Evolutionary conservation across 2,113 vertebrate genomes (phyloP).

Genomic region (Panurus biarmicus): DNA sequence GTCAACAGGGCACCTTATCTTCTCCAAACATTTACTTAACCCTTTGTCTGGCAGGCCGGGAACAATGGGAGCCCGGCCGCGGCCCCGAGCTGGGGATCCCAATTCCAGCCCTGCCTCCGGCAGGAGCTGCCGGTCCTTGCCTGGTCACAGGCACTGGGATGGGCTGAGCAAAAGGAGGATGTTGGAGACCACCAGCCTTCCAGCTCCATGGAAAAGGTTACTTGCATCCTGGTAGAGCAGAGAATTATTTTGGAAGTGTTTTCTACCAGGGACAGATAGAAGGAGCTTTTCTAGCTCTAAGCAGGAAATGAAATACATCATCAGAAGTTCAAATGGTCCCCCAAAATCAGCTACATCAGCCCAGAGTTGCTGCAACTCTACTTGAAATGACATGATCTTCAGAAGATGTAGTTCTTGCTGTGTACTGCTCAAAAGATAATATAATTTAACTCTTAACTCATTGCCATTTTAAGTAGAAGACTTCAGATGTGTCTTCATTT

Average conservation of each 20-base stretch:
- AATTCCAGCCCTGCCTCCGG: neutral
- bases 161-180: neutral
- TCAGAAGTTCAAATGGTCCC: too few species aligned
- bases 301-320: neutral
- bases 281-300: neutral
- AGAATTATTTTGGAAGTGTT: neutral
- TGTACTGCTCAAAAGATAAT: neutral
- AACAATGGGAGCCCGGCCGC: conserved; percentile 71
- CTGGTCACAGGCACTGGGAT: fast-evolving
- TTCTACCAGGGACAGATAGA: neutral
- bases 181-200: neutral
- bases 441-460: neutral
- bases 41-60: conserved; percentile 78
- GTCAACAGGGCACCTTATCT: conserved; percentile 81
- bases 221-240: neutral
- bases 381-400: neutral
- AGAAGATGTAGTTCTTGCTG: neutral
- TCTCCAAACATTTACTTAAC: conserved; percentile 85
- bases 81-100: neutral
- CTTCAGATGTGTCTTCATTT: neutral
- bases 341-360: neutral
- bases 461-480: neutral
- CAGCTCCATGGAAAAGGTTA: neutral
- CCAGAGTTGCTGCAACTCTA: neutral
- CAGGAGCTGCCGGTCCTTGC: neutral